A percentile compares a stretch with the other conserved stretches of the same genome.
Evolutionary conservation across 1,140 invertebrate genomes (phyloP).

Genomic region (Saccostrea glomerata): DNA sequence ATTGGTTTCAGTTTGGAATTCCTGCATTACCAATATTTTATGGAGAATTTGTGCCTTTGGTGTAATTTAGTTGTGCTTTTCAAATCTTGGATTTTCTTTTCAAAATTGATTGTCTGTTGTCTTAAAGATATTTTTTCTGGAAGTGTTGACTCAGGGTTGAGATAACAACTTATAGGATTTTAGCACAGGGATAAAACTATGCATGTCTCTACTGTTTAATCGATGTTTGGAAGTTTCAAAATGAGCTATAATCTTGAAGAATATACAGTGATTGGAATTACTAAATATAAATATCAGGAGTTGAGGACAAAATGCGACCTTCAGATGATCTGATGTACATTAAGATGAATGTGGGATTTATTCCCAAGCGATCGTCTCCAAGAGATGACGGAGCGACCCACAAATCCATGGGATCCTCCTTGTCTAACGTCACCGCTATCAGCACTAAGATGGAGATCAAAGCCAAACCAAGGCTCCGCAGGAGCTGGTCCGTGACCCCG

Average conservation of each 20-base stretch:
- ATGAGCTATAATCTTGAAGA: not conserved
- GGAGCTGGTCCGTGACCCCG: slow-evolving; percentile 48
- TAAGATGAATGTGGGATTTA: slow-evolving; percentile 49
- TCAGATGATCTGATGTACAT: slow-evolving; percentile 38
- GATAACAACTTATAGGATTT: not conserved
- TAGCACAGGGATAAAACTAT: not conserved
- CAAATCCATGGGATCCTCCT: not conserved
- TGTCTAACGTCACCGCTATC: slow-evolving; percentile 41
- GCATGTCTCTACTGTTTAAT: not conserved
- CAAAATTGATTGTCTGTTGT: not conserved
- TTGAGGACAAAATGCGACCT: not conserved
- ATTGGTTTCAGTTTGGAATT: not conserved
- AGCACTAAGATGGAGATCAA: slow-evolving; percentile 53
- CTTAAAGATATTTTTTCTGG: not conserved
- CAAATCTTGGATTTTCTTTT: not conserved
- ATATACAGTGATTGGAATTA: not conserved
- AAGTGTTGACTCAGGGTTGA: not conserved
- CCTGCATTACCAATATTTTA: not conserved
- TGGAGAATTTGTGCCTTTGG: not conserved
- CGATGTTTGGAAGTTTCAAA: not conserved
- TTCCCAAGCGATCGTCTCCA: slow-evolving; percentile 21
- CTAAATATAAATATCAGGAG: not conserved
- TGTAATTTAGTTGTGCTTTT: not conserved
- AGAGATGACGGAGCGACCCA: not conserved
- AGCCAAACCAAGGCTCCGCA: slow-evolving; percentile 48